phyloP scores from a whole-genome alignment of 64 coral and sea anemone species.

The Pocillopora damicornis region DNA sequence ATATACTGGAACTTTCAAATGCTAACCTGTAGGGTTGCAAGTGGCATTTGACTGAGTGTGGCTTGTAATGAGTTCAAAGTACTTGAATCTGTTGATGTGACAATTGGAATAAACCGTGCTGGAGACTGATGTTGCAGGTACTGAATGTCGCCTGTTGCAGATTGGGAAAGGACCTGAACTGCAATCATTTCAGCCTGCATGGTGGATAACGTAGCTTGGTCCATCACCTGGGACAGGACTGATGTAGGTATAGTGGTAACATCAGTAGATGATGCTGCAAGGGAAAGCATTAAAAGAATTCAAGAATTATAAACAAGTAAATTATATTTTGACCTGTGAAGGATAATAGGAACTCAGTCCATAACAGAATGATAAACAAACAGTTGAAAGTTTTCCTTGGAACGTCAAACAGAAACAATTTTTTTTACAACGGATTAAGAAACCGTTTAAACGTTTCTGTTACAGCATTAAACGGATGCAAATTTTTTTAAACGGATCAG shows the following conservation, averaged over 20 bases:
- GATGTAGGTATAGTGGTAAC: constrained; percentile 84
- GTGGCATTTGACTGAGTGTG: constrained; percentile 79
- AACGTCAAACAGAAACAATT: too few species aligned
- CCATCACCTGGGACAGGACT: constrained; percentile 86
- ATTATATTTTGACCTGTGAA: too few species aligned
- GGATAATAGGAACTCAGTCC: too few species aligned
- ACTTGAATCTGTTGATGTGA: constrained; percentile 60
- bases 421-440: too few species aligned
- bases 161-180: constrained; percentile 95
- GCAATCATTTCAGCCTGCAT: constrained; percentile 99
- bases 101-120: constrained; percentile 82
- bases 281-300: neutral
- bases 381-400: too few species aligned
- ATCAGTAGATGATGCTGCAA: constrained; percentile 52
- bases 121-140: constrained; percentile 87
- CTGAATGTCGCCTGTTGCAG: constrained; percentile 93
- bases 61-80: constrained; percentile 76
- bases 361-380: too few species aligned
- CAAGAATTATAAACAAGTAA: too few species aligned
- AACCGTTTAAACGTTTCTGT: too few species aligned
- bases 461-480: too few species aligned
- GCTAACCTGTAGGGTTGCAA: constrained; percentile 81
- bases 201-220: constrained; percentile 90
- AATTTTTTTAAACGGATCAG: too few species aligned
- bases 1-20: neutral